phyloP scores from a whole-genome alignment of 2,888 invertebrate species.

The Habroteleia sp. region DNA sequence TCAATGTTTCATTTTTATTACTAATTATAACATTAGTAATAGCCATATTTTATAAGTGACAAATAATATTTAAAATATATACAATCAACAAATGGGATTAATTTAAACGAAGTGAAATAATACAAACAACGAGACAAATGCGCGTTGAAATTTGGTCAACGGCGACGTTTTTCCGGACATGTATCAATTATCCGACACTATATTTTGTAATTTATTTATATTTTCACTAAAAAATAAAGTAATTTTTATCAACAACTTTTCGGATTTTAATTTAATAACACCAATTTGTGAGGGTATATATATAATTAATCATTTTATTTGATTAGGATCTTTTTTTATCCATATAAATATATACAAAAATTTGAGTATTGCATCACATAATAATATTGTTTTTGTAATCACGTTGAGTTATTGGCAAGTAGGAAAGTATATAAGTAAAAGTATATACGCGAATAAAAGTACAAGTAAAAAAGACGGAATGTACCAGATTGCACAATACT shows the following conservation, averaged over 20 bases:
- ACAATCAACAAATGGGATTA: constrained; percentile 53
- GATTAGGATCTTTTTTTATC: constrained; percentile 73
- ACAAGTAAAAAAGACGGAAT: constrained; percentile 72
- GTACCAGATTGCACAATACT: constrained; percentile 80
- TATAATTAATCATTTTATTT: constrained; percentile 79
- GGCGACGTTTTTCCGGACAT: constrained; percentile 73
- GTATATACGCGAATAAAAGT: constrained; percentile 64
- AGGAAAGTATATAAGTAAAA: constrained; percentile 67
- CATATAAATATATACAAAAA: constrained; percentile 80
- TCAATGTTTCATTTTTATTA: constrained; percentile 55
- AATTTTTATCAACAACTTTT: constrained; percentile 73
- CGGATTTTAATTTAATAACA: constrained; percentile 4
- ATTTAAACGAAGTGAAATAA: constrained; percentile 45
- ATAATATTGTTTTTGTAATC: constrained; percentile 69
- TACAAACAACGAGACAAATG: constrained; percentile 47
- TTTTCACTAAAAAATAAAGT: constrained; percentile 74
- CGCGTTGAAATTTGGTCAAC: constrained; percentile 69
- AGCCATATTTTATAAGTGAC: constrained; percentile 43
- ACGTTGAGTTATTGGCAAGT: constrained; percentile 74
- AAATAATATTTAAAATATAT: constrained; percentile 25
- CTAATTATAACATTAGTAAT: constrained; percentile 51
- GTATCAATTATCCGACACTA: constrained; percentile 70
- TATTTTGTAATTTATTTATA: constrained; percentile 81
- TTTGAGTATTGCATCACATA: constrained; percentile 75
- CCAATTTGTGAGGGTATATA: constrained; percentile 73